Percentiles rank a stretch among this genome's conserved stretches.
Evolutionary conservation across 2,888 invertebrate species (phyloP).

Genomic region (Scaptomyza cyrtandrae): DNA sequence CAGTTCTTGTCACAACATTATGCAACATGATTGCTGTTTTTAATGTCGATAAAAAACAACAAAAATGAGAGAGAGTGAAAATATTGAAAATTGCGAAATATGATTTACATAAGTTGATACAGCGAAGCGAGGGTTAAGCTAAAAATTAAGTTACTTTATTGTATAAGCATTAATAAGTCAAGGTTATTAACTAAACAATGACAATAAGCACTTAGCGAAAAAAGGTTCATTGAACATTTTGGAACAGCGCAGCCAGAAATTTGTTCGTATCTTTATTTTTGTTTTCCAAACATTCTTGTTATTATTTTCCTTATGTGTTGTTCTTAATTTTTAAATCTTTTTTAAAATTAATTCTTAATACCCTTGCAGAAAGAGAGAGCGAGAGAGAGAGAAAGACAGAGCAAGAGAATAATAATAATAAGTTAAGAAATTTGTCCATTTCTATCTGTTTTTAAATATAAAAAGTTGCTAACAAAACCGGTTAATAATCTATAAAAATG

Average conservation of each 20-base stretch:
- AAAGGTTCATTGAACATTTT: background rate
- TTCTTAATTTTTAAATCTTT: background rate
- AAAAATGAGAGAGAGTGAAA: background rate
- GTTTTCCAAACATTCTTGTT: background rate
- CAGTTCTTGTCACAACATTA: conserved; percentile 7
- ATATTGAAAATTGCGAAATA: background rate
- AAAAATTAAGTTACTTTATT: conserved; percentile 23
- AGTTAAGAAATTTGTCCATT: background rate
- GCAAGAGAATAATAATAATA: background rate
- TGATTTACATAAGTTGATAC: conserved; percentile 5
- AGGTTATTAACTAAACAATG: conserved; percentile 1
- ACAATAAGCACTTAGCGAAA: conserved; percentile 1
- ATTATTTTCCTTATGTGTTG: background rate
- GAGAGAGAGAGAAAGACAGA: background rate
- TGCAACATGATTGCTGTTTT: conserved; percentile 9
- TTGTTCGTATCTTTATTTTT: background rate
- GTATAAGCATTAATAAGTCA: conserved; percentile 32
- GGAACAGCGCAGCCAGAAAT: conserved; percentile 15
- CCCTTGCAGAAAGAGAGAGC: conserved; percentile 18
- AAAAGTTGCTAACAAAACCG: background rate
- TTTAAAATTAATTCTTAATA: background rate
- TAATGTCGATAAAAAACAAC: background rate
- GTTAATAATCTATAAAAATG: background rate
- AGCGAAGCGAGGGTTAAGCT: conserved; percentile 34
- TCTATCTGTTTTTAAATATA: background rate